Base-by-base conservation (phyloP, 1,140 invertebrate species). In the Drosophila parabipectinata region DNA sequence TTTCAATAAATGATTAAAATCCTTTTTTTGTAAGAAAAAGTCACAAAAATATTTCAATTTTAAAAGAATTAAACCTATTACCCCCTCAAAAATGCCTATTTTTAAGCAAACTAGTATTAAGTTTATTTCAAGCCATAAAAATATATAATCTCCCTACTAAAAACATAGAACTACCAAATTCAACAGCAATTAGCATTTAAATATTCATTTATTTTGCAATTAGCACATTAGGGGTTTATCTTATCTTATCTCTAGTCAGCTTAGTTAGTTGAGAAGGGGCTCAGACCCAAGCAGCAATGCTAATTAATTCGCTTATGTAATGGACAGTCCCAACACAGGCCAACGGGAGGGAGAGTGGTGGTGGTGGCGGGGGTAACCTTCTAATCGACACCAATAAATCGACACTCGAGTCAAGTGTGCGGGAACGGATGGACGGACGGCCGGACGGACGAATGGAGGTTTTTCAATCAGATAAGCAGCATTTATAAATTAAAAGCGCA, bases 401-500 rank as follows among this genome's bases (percentile, higher is more conserved):
- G 83, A 73, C 83, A 88, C 83, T 88, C 59, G 62, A 88, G 60
- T 88, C 67, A 79, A 88, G 83, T 88, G 83, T 83, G 76, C 71
- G 66, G 50, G 62, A 59, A 62, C 44, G 14, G 57, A 21, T 34
- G 26, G 52, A 18, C 52, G n/a, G 53, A 34, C 53, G 68, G 68
- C 59, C 59, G 62, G 62, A 50, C 44, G 15, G 47, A 10, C 34
- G 26, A 44, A 48, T 44, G 68, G 76, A 63, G 59, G 41, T 83
- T 63, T 88, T 85, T 85, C 72, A 88, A 88, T 88, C 83, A 88
- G 83, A 89, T 88, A 88, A 88, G 83, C 84, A 67, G 57, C 72
- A 88, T 79, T 89, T 88, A 89, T 88, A 88, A 88, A 88, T 88
- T 89, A 88, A 88, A 88, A 83, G 79, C 79, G 62, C 76, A 83